Base-by-base conservation (phyloP, 2,113 vertebrate species). In the Pomatostomus ruficeps region DNA sequence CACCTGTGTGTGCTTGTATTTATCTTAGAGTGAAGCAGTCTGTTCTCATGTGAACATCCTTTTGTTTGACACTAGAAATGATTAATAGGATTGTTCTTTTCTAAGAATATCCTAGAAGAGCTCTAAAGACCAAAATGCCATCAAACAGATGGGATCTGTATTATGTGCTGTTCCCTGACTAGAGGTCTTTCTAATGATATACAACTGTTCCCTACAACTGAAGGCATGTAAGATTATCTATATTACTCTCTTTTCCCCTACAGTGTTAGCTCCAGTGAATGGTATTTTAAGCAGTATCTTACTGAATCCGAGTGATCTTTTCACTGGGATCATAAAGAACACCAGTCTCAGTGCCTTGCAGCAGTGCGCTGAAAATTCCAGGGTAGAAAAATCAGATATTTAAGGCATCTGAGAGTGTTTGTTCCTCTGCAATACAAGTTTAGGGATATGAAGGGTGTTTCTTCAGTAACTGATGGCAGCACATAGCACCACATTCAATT, bases 81-180 rank as follows among this genome's bases (percentile, higher is more conserved):
- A 88, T 92, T 89, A 95, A 87, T 81, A 55, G n/a, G 62, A 77
- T 89, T 93, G 55, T 81, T 85, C 45, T 92, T 87, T 89, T 77
- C 55, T 88, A 74, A 81, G 59, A 88, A 77, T 77, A 87, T 70
- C 55, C 21, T 90, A 2, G 35, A 78, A 85, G 66, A 83, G 16
- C 71, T 81, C 62, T 89, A 65, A 95, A 93, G 49, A 87, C 36
- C 23, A 51, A 87, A 93, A 91, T 65, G 40, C 36, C 45, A 46
- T 70, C 73, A 63, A 93, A 65, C 45, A 83, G 70, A 70, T 85
- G 45, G 68, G 36, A 61, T 84, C 77, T 84, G 40, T 36, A n/a
- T 46, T 92, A n/a, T 48, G 21, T 55, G n/a, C n/a, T 65, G 21
- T 68, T 87, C 54, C n/a, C 59, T 86, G 76, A 66, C 62, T 68